phyloP scores from a whole-genome alignment of 2,888 invertebrate species.

The Amphipyra tragopoginis region DNA sequence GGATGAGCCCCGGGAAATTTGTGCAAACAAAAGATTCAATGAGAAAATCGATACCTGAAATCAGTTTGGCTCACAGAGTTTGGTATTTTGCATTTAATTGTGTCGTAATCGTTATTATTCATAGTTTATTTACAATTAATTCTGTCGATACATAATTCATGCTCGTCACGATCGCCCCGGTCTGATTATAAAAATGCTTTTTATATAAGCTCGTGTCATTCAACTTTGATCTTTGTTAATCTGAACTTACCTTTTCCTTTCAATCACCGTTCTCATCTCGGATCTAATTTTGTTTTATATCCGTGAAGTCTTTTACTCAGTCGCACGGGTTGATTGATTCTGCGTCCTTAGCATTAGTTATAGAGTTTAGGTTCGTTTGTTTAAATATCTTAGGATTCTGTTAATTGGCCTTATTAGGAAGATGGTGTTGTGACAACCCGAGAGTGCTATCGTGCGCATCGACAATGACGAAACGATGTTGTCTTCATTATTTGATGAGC shows the following conservation, averaged over 20 bases:
- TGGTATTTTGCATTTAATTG: conserved; percentile 46
- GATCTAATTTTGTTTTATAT: conserved; percentile 71
- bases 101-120: conserved; percentile 50
- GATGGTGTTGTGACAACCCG: conserved; percentile 89
- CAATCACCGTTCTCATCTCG: conserved; percentile 78
- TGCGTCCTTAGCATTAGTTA: conserved; percentile 66
- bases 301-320: conserved; percentile 68
- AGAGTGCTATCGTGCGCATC: conserved; percentile 90
- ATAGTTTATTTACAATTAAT: conserved; percentile 69
- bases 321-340: conserved; percentile 59
- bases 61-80: conserved; percentile 41
- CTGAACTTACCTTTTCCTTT: conserved; percentile 82
- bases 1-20: conserved; percentile 74
- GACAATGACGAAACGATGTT: conserved; percentile 90
- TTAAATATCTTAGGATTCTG: conserved; percentile 74
- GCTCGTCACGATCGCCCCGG: conserved; percentile 77
- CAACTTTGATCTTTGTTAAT: conserved; percentile 87
- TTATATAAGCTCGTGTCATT: conserved; percentile 78
- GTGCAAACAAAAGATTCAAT: conserved; percentile 71
- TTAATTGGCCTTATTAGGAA: conserved; percentile 90
- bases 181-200: conserved; percentile 76
- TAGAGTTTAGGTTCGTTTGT: conserved; percentile 77
- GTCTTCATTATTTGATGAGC: conserved; percentile 90
- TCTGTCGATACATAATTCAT: conserved; percentile 73
- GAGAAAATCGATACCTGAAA: conserved; percentile 58